Evolutionary conservation across 2,888 invertebrate species (phyloP).

Genomic region (Blomia tropicalis): DNA sequence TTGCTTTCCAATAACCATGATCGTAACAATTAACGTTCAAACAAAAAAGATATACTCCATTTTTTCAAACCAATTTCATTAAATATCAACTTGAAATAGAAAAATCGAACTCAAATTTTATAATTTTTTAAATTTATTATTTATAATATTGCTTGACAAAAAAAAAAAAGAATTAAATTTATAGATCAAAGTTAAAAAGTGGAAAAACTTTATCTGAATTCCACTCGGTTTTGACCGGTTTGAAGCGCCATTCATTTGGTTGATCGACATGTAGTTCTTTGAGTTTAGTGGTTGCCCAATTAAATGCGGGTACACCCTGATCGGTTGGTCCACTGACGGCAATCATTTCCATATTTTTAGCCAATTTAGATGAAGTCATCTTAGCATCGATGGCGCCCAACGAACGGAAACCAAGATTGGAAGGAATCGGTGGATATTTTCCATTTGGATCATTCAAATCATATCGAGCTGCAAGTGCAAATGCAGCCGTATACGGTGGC

Average conservation of each 20-base stretch:
- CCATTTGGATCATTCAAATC: slow-evolving; percentile 55
- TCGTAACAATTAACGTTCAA: no score
- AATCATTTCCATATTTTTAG: slow-evolving; percentile 41
- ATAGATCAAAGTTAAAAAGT: slow-evolving; percentile 1
- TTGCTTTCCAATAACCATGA: no score
- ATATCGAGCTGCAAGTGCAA: slow-evolving; percentile 52
- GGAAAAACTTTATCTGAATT: not conserved
- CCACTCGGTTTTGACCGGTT: not conserved
- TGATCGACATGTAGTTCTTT: slow-evolving; percentile 28
- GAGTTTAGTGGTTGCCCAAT: slow-evolving; percentile 56
- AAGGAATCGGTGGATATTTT: slow-evolving; percentile 49
- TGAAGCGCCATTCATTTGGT: slow-evolving; percentile 3
- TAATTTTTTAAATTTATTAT: no score
- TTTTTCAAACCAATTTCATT: no score
- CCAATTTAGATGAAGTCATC: slow-evolving; percentile 35
- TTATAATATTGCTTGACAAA: no score
- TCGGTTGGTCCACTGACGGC: slow-evolving; percentile 45
- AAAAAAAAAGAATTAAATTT: no score
- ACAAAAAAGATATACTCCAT: no score
- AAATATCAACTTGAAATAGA: no score
- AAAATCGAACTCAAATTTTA: no score
- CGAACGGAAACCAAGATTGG: slow-evolving; percentile 49
- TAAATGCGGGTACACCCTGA: slow-evolving; percentile 52
- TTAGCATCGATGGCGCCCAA: slow-evolving; percentile 56
- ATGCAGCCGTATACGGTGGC: slow-evolving; percentile 55